Evolutionary conservation across 2,888 invertebrate species (phyloP), one percentile per base, ranked within the genome.

Genomic region (Mesopsocus fuscifrons): DNA sequence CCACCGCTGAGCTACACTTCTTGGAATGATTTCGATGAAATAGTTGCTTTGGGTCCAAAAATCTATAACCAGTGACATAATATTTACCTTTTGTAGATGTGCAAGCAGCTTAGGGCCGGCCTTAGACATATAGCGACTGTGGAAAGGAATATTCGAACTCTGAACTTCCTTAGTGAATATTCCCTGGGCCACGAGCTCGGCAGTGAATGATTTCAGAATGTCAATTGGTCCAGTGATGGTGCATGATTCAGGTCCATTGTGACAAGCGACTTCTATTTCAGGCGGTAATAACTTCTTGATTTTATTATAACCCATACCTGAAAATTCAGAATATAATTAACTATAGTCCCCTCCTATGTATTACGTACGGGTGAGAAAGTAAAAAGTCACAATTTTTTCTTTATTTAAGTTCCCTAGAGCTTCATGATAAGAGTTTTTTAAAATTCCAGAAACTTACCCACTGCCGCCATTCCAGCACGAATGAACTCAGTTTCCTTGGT

Each of bases 171-270:
- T 74, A 1, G 85, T 85, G 54, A 87, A 87, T 35, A 85, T 69
- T 1, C 76, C 78, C 50, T 83, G 72, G 0, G 68, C 66, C 47
- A 60, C 55, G 18, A 87, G 58, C 47, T 74, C 63, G 1, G 65
- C 67, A 0, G 83, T 74, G 55, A 83, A 82, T 38, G 54, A 58
- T 50, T 68, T 64, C 55, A 85, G 72, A 35, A 70, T 64, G 2
- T 74, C 74, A 26, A 71, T 69, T 0, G 85, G 85, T 0, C 92
- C 94, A 1, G 91, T 89, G 51, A 94, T 77, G n/a, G 89, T 91
- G 43, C 83, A 78, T 35, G 82, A 87, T 52, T 85, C 82, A 1
- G 73, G 68, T 0, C 81, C 74, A 56, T 94, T 92, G 62, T 85
- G 87, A 54, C 89, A 92, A 1, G 91, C 85, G 2, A 87, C 74